Base-by-base conservation (phyloP, 2,888 invertebrate genomes). In the Galerucella calmariensis region DNA sequence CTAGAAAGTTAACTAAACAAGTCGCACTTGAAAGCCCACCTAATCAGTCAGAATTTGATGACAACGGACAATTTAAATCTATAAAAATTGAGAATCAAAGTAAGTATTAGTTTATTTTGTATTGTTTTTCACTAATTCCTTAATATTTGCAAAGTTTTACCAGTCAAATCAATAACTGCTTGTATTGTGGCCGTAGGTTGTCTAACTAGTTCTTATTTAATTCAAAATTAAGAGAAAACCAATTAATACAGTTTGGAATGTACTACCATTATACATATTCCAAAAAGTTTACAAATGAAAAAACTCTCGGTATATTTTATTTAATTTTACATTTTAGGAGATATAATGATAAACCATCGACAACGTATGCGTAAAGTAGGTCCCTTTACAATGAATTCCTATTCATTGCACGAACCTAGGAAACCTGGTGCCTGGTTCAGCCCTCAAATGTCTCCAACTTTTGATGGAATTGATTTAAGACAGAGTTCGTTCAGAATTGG, bases 1-100 rank as follows among this genome's bases (percentile, higher is more conserved):
- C 93, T 3, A 88, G 93, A 74, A 89, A 91, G 75, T 86, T 93
- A 20, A 93, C 91, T 69, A 93, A 93, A 82, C 93, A 93, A 86
- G 91, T 92, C 41, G 93, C 93, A n/a, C 85, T 93, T 66, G 92
- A 93, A 79, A 92, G 92, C 16, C 92, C 92, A 4, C 91, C 92
- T 0, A 88, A 86, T 81, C 84, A 84, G 79, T 82, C 78, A 8
- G 88, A 88, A 69, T 75, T 81, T 46, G 86, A 87, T 56, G 86
- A 86, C n/a, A 80, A 81, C 72, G 81, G 79, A 24, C 77, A 79
- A 56, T 80, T 82, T 44, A 86, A 83, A 81, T 81, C 81, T 41
- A 79, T 83, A 10, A 84, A 86, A 80, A 71, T 82, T 16, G 86
- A 87, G 63, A 84, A 82, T 77, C 85, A 85, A 80, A 84, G 86